Evolutionary conservation across 2,888 invertebrate genomes (phyloP).

Genomic region (Lamellibrachia satsuma): DNA sequence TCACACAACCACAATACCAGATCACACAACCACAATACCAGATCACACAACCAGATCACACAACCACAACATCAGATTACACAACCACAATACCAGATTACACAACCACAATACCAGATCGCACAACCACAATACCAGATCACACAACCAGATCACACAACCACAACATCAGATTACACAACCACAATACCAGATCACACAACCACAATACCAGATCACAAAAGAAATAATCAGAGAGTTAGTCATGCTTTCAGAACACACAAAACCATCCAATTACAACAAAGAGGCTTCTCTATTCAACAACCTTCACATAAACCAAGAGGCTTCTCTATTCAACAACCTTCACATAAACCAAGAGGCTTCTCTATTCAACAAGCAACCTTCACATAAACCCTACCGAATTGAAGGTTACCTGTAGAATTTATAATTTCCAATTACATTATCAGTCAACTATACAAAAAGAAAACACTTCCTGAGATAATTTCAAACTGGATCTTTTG

Average conservation of each 20-base stretch:
- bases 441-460: not conserved
- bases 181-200: not conserved
- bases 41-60: not conserved
- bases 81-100: not conserved
- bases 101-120: not conserved
- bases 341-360: not conserved
- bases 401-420: not conserved
- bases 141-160: not conserved
- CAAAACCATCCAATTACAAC: not conserved
- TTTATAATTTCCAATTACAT: not conserved
- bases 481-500: not conserved
- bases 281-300: not conserved
- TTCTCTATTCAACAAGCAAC: not conserved
- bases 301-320: not conserved
- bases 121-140: not conserved
- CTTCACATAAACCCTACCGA: not conserved
- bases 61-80: not conserved
- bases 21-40: not conserved
- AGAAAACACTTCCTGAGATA: not conserved
- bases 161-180: not conserved
- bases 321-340: not conserved
- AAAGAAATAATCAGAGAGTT: not conserved
- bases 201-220: not conserved
- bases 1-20: too few relatives aligned
- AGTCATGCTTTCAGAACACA: not conserved